A percentile compares a stretch with the other conserved stretches of the same genome.
Conservation (phyloP, 2,797 vertebrate genomes). For the Mormyrops attenuatus region DNA sequence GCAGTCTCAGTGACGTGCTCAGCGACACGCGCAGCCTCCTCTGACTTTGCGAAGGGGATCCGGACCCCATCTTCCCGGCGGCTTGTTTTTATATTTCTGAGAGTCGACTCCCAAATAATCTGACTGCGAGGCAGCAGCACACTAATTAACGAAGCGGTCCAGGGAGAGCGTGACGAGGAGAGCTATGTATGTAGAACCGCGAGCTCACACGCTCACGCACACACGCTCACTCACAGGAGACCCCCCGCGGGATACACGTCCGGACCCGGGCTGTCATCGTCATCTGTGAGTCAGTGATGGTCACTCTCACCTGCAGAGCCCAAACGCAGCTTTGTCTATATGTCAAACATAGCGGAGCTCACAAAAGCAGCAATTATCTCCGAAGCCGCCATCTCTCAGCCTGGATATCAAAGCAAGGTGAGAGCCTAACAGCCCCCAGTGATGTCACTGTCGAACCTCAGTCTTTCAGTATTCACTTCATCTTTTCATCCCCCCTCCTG, state of each 20-base stretch:
- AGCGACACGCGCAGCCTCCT: not conserved
- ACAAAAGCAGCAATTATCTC: constrained; percentile 23
- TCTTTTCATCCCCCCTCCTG: not conserved
- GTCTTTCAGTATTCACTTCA: not conserved
- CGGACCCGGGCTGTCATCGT: not conserved
- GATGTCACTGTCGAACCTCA: not conserved
- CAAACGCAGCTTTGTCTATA: not conserved
- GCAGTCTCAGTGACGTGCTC: not conserved
- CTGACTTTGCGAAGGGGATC: not conserved
- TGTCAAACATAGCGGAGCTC: constrained; percentile 1
- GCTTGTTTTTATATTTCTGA: not conserved
- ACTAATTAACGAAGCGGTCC: not conserved
- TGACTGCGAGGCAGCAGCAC: not conserved
- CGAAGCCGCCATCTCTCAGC: constrained; percentile 1
- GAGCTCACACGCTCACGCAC: not conserved
- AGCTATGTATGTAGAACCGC: not conserved
- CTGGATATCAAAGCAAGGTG: constrained; percentile 1
- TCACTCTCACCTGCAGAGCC: not conserved
- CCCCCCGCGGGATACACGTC: not conserved
- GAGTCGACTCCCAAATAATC: not conserved
- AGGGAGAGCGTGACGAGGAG: not conserved
- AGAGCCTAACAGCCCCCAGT: not conserved
- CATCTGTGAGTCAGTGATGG: not conserved
- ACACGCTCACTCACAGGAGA: constrained; percentile 2
- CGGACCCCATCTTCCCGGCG: no score